A percentile compares a stretch with the other conserved stretches of the same genome.
Conservation (phyloP, 2,113 vertebrate genomes). For the Semicossyphus pulcher region DNA sequence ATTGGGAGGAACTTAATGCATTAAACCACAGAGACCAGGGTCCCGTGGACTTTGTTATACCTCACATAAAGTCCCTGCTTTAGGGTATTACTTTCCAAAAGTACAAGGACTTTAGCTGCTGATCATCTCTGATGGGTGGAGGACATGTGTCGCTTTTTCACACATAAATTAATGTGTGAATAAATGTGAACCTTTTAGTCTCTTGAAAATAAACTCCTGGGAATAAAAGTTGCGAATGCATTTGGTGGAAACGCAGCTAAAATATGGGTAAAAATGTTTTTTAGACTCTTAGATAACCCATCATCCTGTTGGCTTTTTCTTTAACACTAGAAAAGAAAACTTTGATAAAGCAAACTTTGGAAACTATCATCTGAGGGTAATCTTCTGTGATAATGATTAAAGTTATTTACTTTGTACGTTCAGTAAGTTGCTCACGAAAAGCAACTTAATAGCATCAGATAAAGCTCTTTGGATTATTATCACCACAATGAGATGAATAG, state of each 20-base stretch:
- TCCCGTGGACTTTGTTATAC: too few species aligned
- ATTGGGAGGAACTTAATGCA: too few species aligned
- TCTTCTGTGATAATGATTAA: constrained; percentile 24
- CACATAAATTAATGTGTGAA: too few species aligned
- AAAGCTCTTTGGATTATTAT: constrained; percentile 29
- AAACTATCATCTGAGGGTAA: constrained; percentile 1
- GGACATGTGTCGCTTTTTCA: too few species aligned
- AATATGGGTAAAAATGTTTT: not conserved
- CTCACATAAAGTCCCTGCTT: too few species aligned
- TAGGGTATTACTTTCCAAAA: too few species aligned
- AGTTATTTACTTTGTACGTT: not conserved
- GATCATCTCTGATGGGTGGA: too few species aligned
- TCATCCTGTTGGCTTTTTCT: not conserved
- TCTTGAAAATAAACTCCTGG: too few species aligned
- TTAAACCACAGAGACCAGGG: too few species aligned
- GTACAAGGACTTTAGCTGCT: too few species aligned
- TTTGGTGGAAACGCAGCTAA: not conserved
- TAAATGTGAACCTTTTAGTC: too few species aligned
- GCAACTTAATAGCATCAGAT: not conserved
- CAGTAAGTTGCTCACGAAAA: not conserved
- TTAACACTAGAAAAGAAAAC: not conserved
- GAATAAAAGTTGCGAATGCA: not conserved
- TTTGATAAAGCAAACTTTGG: not conserved
- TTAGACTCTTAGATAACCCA: not conserved
- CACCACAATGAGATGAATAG: constrained; percentile 22